Base-by-base conservation (phyloP, 2,113 vertebrate genomes). In the Dolichotis patagonum region DNA sequence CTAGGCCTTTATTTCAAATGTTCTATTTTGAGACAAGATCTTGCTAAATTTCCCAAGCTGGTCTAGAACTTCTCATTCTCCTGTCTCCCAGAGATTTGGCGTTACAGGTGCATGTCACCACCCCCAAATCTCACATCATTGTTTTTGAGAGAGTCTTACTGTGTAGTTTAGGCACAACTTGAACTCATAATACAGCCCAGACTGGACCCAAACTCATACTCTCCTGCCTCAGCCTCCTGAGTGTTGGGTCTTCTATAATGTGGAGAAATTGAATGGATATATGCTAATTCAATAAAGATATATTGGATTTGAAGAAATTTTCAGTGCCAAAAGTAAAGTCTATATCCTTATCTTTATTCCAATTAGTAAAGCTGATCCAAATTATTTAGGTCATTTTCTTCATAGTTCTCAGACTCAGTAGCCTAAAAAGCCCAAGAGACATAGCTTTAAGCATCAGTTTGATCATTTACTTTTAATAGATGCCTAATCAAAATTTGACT, bases 201-300 rank as follows among this genome's bases (percentile, higher is more conserved):
- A n/a, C 67, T 71, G 67, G n/a, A 9, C n/a, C 38, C 17, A 22
- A 71, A 38, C n/a, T 38, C n/a, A 22, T 22, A 71, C n/a, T 19
- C 19, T 22, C 67, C 11, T 71, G 32, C 67, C 67, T 71, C n/a
- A 38, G 67, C 19, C 67, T n/a, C 35, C 2, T 69, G 35, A n/a
- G 16, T 19, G 16, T 16, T n/a, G 17, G 17, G 19, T 52, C 49
- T 54, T 67, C 69, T n/a, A 38, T 90, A 67, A 41, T 88, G 32
- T 67, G 7, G 82, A 58, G 38, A 91, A 92, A 90, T 90, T 75
- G 32, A 94, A 80, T 80, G 49, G 13, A 52, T 90, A 62, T 56
- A 88, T n/a, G 85, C 38, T 88, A 83, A 75, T 41, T 67, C 85
- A 71, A 67, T 17, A 35, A 95, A 84, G 16, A 93, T 78, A 54